Base-by-base conservation (phyloP, 2,888 invertebrate genomes). In the Dendrolimus houi region DNA sequence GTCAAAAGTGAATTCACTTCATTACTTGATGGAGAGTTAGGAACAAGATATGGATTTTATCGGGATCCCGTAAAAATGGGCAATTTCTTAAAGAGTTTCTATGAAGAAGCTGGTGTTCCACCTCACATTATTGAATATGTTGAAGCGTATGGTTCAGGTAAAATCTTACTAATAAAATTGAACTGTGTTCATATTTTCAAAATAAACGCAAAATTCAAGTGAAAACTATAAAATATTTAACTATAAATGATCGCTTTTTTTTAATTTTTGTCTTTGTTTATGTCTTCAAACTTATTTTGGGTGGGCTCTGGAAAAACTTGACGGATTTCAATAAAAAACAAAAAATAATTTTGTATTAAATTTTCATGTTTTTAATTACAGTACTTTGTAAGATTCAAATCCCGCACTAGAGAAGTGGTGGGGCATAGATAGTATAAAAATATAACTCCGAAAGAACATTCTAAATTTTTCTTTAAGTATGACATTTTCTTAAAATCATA, bases 81-180 rank as follows among this genome's bases (percentile, higher is more conserved):
- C 12, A 71, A 81, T 14, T 84, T 94, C 8, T 67, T 94, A 0
- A 79, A 81, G 2, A 89, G 91, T 52, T 92, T 94, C 63, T 94
- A 94, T 64, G 68, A 88, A 7, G 92, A 94, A 71, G 92, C 94
- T 14, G 84, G 91, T 41, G 74, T 97, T 10, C 87, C 93, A 55
- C 96, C 97, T 0, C 75, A 83, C 8, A 83, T 87, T 1, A 91
- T 98, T 9, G 93, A 93, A 62, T 98, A 94, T 74, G 91, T 98
- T 2, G 98, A 98, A 85, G 96, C 97, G 52, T 96, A 96, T 69
- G 95, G 95, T 60, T 94, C 95, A 61, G 96, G 96, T 87, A 70
- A 62, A 53, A 9, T 8, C 1, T 1, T 13, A 42, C 2, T 42
- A 14, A 14, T 14, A 14, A 14, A 14, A 14, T 14, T 14, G 14